These are phyloP conservation scores for Centropus bengalensis DNA, from an alignment of 2,113 vertebrate species.

Conservation along the genomic window DNA sequence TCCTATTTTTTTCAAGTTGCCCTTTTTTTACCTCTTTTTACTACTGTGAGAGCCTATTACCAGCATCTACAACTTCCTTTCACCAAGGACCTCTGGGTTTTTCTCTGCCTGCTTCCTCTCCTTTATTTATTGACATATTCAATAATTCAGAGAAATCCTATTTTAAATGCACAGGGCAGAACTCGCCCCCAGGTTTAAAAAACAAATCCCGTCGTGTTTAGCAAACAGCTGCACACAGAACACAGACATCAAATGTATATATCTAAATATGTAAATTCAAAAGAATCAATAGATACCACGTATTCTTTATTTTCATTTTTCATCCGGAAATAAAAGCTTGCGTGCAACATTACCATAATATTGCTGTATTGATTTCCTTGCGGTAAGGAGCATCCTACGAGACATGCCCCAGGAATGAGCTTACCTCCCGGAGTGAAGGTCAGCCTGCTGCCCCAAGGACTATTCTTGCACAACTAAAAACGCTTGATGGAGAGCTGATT, in stretches of 20 bases:
- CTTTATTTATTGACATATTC: constrained; percentile 62
- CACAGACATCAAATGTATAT: not conserved
- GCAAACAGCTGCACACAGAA: constrained; percentile 33
- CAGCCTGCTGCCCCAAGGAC: not conserved
- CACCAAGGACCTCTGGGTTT: constrained; percentile 55
- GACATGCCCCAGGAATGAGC: not conserved
- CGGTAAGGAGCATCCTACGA: not conserved
- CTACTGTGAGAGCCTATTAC: not conserved
- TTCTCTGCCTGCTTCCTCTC: constrained; percentile 34
- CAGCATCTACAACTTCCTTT: constrained; percentile 29
- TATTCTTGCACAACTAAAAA: not conserved
- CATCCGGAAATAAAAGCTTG: not conserved
- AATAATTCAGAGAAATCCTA: constrained; percentile 68
- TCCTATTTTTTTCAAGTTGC: not conserved
- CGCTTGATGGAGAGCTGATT: not conserved
- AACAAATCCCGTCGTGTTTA: constrained; percentile 43
- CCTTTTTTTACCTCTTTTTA: not conserved
- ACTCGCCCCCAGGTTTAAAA: constrained; percentile 61
- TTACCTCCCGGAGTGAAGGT: not conserved
- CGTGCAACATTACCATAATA: not conserved
- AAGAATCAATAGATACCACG: not conserved
- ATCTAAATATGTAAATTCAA: constrained; percentile 29
- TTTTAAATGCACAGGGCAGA: constrained; percentile 63
- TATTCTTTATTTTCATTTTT: constrained; percentile 3
- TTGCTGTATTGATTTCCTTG: not conserved